Percentiles rank a stretch among this genome's conserved stretches.
phyloP scores from a whole-genome alignment of 2,113 vertebrate species.

The Chitala chitala region DNA sequence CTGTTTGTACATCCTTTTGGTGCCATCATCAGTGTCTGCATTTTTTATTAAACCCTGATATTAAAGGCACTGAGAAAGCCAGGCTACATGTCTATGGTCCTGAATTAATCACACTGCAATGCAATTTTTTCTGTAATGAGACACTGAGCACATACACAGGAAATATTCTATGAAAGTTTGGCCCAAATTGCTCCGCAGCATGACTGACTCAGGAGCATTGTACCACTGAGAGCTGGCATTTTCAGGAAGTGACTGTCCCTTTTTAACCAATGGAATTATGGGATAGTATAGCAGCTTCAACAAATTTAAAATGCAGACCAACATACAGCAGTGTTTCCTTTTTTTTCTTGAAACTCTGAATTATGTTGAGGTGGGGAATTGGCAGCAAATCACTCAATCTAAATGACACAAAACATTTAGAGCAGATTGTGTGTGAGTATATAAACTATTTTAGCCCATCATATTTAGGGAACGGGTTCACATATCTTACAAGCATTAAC shows the following conservation, averaged over 20 bases:
- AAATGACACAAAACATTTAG: slow-evolving; percentile 10
- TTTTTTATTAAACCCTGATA: slow-evolving; percentile 56
- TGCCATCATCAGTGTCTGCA: not conserved
- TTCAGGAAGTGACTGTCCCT: slow-evolving; percentile 43
- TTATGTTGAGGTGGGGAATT: not conserved
- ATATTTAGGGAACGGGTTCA: not conserved
- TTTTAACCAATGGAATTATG: slow-evolving; percentile 43
- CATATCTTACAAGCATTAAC: not conserved
- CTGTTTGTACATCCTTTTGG: not conserved
- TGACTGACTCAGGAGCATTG: not conserved
- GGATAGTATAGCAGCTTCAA: slow-evolving; percentile 18
- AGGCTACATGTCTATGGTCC: slow-evolving; percentile 45
- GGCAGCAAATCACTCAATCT: not conserved
- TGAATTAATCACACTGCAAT: not conserved
- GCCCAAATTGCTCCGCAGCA: not conserved
- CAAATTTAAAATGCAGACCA: not conserved
- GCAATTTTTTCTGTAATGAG: not conserved
- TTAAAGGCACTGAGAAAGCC: slow-evolving; percentile 69
- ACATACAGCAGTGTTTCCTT: not conserved
- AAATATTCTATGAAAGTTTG: not conserved
- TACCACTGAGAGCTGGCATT: slow-evolving; percentile 49
- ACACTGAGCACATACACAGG: not conserved
- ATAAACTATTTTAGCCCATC: slow-evolving; percentile 11
- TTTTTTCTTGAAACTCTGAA: not conserved
- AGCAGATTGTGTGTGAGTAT: not conserved